Conservation (phyloP, 2,888 invertebrate species). For the Apeira syringaria region DNA sequence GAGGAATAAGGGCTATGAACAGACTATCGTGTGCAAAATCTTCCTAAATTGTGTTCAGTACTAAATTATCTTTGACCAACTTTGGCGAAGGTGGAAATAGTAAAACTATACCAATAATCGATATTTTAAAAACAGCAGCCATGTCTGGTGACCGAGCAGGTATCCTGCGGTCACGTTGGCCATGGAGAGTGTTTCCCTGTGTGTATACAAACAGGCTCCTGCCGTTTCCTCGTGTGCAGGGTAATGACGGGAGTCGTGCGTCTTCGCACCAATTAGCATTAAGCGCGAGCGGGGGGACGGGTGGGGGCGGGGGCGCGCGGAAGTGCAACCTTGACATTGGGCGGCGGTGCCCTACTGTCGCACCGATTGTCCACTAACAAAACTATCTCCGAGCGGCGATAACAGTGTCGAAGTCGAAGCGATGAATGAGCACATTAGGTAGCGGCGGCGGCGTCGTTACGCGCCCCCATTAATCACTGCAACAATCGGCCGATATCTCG, state of each 20-base stretch:
- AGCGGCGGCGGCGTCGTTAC: constrained; percentile 75
- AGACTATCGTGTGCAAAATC: too few relatives aligned
- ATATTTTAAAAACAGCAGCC: too few relatives aligned
- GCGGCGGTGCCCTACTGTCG: constrained; percentile 67
- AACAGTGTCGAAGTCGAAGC: constrained; percentile 74
- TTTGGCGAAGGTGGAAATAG: too few relatives aligned
- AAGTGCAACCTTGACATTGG: constrained; percentile 81
- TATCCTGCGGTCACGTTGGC: too few relatives aligned
- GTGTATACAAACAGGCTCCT: constrained; percentile 20
- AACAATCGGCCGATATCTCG: constrained; percentile 84
- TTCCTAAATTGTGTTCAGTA: too few relatives aligned
- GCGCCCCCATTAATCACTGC: constrained; percentile 83
- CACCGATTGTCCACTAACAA: constrained; percentile 73
- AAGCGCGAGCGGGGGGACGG: constrained; percentile 41
- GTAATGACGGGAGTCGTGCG: constrained; percentile 54
- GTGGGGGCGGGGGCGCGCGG: constrained; percentile 53
- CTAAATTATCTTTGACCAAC: too few relatives aligned
- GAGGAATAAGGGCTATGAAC: too few relatives aligned
- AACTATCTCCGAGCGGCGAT: constrained; percentile 69
- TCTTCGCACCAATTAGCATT: constrained; percentile 60
- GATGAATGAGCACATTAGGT: constrained; percentile 80
- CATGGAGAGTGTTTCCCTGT: background rate
- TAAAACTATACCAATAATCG: too few relatives aligned
- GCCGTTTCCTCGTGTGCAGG: constrained; percentile 25
- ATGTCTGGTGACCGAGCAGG: too few relatives aligned